Conservation (phyloP, 1,140 invertebrate species). For the Zaprionus gabonicus region DNA sequence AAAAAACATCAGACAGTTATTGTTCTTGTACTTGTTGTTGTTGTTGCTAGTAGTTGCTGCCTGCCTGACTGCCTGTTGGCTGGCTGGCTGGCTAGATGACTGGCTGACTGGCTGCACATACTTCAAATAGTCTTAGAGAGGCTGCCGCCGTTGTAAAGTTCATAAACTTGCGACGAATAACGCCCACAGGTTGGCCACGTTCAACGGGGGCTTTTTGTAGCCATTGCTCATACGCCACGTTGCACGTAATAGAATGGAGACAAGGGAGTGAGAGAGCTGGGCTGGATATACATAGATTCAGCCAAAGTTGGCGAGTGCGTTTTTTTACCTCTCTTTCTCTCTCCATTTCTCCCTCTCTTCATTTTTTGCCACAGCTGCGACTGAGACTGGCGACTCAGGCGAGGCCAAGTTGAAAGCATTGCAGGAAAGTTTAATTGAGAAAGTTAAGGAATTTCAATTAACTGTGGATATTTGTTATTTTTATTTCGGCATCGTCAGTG, state of each 20-base stretch:
- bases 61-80: conserved; percentile 37
- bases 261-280: too few relatives aligned
- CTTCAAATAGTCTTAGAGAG: conserved; percentile 73
- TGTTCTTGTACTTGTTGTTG: conserved; percentile 41
- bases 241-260: conserved; percentile 36
- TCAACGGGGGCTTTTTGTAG: conserved; percentile 56
- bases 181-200: conserved; percentile 76
- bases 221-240: conserved; percentile 77
- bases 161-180: conserved; percentile 79
- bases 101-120: conserved; percentile 60
- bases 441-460: conserved; percentile 84
- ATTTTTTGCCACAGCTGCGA: conserved; percentile 29
- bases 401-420: conserved; percentile 71
- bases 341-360: conserved; percentile 15
- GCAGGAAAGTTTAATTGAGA: conserved; percentile 84
- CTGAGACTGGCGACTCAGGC: conserved; percentile 30
- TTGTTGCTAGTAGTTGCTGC: conserved; percentile 36
- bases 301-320: conserved; percentile 46
- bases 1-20: conserved; percentile 57
- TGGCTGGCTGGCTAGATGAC: not conserved
- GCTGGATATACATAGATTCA: conserved; percentile 3
- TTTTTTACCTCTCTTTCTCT: conserved; percentile 17
- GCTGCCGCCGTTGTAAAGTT: conserved; percentile 65
- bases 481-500: conserved; percentile 66
- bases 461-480: conserved; percentile 83